These are phyloP conservation scores for Torymus tubicola DNA, from an alignment of 2,888 invertebrate genomes.

Conservation along the genomic window DNA sequence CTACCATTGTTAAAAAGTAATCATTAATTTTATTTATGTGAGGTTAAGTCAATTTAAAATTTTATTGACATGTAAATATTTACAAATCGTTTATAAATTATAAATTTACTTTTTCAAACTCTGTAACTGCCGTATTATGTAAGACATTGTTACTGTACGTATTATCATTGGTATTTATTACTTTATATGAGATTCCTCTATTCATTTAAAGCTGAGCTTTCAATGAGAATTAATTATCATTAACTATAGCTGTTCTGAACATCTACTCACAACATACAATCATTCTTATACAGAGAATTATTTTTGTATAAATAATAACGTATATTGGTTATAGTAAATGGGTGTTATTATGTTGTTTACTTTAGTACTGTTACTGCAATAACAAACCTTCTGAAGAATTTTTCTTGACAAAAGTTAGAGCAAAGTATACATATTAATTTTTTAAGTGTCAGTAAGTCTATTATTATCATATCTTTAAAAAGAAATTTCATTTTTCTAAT, in stretches of 20 bases:
- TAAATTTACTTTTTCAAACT: slow-evolving; percentile 27
- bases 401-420: slow-evolving; percentile 6
- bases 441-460: background rate
- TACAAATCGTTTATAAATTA: slow-evolving; percentile 24
- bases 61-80: slow-evolving; percentile 43
- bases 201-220: slow-evolving; percentile 18
- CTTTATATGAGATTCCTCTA: background rate
- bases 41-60: slow-evolving; percentile 27
- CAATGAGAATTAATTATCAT: slow-evolving; percentile 22
- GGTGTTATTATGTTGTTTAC: slow-evolving; percentile 3
- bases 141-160: slow-evolving; percentile 26
- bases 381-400: background rate
- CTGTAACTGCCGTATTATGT: slow-evolving; percentile 39
- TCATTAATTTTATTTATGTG: slow-evolving; percentile 38
- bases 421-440: background rate
- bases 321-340: slow-evolving; percentile 28
- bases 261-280: slow-evolving; percentile 28
- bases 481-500: no score
- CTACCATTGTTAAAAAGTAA: slow-evolving; percentile 29
- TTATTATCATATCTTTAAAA: no score
- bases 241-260: slow-evolving; percentile 9
- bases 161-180: slow-evolving; percentile 28
- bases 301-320: slow-evolving; percentile 41
- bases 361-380: background rate
- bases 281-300: slow-evolving; percentile 36